Base-by-base conservation (phyloP, 1,140 invertebrate genomes). In the Protaetia brevitarsis region DNA sequence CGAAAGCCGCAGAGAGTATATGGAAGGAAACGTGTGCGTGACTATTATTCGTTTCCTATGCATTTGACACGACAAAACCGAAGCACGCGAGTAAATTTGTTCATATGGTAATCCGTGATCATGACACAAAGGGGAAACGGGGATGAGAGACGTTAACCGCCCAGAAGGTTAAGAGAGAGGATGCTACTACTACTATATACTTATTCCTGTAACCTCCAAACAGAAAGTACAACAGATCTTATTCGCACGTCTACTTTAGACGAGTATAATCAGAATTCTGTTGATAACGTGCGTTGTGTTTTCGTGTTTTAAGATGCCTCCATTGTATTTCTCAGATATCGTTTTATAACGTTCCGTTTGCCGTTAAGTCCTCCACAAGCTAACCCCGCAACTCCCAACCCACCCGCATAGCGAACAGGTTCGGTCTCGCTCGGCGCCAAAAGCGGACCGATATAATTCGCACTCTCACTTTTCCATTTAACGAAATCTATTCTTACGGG, bases 321-420 rank as follows among this genome's bases (percentile, higher is more conserved):
- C n/a, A n/a, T n/a, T n/a, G n/a, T n/a, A n/a, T n/a, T 45, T 27
- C 16, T 56, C 45, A 65, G 66, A 68, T 68, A 68, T 68, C 63
- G 66, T 68, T 68, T 67, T 64, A 63, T 64, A 67, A 67, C 51
- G 66, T 63, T n/a, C n/a, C 66, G 26, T 67, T 63, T 61, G 31
- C 57, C 62, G 66, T 31, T 45, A 45, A 21, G 29, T 26, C 58
- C 60, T 58, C 28, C n/a, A n/a, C n/a, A n/a, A n/a, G n/a, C n/a
- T n/a, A n/a, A n/a, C n/a, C n/a, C n/a, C n/a, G n/a, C n/a, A n/a
- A n/a, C n/a, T n/a, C n/a, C n/a, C n/a, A n/a, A n/a, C n/a, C n/a
- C n/a, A n/a, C n/a, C n/a, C n/a, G n/a, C n/a, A n/a, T n/a, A n/a
- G n/a, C n/a, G n/a, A n/a, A n/a, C n/a, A n/a, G n/a, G n/a, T n/a